Evolutionary conservation across 2,888 invertebrate species (phyloP).

Genomic region (Pogonocherus hispidulus): DNA sequence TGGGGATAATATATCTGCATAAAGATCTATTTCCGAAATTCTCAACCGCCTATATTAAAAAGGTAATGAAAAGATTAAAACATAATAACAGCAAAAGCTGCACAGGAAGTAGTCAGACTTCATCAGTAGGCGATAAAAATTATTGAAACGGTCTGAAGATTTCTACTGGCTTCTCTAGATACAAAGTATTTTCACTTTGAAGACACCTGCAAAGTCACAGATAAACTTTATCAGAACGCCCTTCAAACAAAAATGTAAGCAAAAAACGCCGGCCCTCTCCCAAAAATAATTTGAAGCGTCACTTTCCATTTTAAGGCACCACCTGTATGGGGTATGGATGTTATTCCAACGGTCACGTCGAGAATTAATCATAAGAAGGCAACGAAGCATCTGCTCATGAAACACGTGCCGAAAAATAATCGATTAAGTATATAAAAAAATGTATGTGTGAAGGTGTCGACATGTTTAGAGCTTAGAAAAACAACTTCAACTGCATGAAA

Average conservation of each 20-base stretch:
- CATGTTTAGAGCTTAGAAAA: no score
- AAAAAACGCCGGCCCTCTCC: neutral
- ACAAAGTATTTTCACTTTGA: neutral
- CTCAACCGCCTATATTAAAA: no score
- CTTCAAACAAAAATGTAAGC: neutral
- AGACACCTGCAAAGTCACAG: neutral
- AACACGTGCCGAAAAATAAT: constrained; percentile 6
- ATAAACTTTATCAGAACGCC: neutral
- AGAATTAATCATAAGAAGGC: neutral
- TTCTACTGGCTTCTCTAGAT: no score
- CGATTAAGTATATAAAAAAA: neutral
- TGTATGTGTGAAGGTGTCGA: neutral
- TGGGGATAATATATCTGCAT: no score
- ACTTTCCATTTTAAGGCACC: neutral
- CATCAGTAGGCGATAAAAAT: no score
- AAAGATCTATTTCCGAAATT: no score
- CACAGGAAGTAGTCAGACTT: no score
- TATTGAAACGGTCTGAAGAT: no score
- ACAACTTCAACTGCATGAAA: no score
- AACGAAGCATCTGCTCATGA: neutral
- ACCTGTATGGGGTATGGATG: neutral
- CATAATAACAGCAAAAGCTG: no score
- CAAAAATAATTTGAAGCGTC: neutral
- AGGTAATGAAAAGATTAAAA: no score
- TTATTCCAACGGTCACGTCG: neutral